Conservation (phyloP, 2,888 invertebrate genomes). For the Tiliacea citrago region DNA sequence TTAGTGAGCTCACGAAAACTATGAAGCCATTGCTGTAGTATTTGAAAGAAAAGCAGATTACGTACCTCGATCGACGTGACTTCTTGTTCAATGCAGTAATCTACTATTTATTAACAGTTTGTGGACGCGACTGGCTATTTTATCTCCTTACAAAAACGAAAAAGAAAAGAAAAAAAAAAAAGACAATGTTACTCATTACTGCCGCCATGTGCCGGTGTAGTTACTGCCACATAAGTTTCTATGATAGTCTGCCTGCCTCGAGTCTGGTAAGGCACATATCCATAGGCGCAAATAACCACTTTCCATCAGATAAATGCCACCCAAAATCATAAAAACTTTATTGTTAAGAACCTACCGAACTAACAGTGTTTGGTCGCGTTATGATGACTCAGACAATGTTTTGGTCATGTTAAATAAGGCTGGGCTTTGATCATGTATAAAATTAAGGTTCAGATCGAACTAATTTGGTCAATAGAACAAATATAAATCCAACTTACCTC, state of each 20-base stretch:
- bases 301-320: not conserved
- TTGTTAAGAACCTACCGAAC: not conserved
- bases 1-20: too few species aligned
- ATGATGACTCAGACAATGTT: not conserved
- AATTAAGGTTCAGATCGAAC: not conserved
- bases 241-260: not conserved
- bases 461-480: not conserved
- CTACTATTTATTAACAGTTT: too few species aligned
- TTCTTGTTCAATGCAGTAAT: too few species aligned
- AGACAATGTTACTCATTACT: not conserved
- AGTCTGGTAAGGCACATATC: not conserved
- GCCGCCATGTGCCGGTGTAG: not conserved
- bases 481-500: conserved; percentile 80
- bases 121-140: too few species aligned
- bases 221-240: not conserved
- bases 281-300: not conserved
- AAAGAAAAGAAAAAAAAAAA: too few species aligned
- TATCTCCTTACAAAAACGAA: too few species aligned
- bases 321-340: not conserved
- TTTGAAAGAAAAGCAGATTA: too few species aligned
- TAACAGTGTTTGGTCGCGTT: not conserved
- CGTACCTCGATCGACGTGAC: too few species aligned
- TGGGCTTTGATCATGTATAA: not conserved
- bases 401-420: not conserved
- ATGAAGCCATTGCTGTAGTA: too few species aligned